These are phyloP conservation scores for Nothoprocta pentlandii DNA, from an alignment of 2,113 vertebrate genomes.

Conservation along the genomic window DNA sequence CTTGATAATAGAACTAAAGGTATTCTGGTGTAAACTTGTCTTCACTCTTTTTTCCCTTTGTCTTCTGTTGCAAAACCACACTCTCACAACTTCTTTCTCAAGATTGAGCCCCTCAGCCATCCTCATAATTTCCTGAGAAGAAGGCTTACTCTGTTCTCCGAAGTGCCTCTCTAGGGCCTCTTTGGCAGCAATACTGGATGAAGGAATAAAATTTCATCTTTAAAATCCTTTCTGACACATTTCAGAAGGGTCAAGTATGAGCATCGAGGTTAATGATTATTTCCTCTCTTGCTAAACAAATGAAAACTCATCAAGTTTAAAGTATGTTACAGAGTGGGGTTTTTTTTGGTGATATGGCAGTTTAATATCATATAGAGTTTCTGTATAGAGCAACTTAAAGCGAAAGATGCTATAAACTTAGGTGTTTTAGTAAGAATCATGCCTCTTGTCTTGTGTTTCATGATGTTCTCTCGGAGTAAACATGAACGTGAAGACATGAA, in stretches of 20 bases:
- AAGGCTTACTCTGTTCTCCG: slow-evolving; percentile 94
- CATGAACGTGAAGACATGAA: neutral
- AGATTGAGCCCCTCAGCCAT: slow-evolving; percentile 96
- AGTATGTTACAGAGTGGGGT: neutral
- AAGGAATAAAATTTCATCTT: slow-evolving; percentile 1
- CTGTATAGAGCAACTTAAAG: neutral
- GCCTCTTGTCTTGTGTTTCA: neutral
- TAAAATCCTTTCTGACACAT: neutral
- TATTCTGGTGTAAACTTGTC: slow-evolving; percentile 92
- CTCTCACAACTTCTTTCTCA: slow-evolving; percentile 97
- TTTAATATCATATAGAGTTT: accelerated
- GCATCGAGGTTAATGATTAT: neutral
- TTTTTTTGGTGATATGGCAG: neutral
- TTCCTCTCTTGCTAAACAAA: neutral
- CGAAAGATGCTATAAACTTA: neutral
- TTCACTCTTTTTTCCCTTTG: slow-evolving; percentile 98
- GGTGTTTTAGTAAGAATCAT: neutral
- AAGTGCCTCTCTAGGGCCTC: slow-evolving; percentile 95
- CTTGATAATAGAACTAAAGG: slow-evolving; percentile 86
- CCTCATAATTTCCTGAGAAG: slow-evolving; percentile 95
- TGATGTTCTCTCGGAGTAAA: neutral
- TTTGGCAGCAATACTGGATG: slow-evolving; percentile 91
- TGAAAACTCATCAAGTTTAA: neutral
- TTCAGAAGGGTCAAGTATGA: neutral
- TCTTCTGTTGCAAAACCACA: slow-evolving; percentile 99